Percentiles rank a stretch among this genome's conserved stretches.
Conservation (phyloP, 1,140 invertebrate species). For the Drosophila triauraria region DNA sequence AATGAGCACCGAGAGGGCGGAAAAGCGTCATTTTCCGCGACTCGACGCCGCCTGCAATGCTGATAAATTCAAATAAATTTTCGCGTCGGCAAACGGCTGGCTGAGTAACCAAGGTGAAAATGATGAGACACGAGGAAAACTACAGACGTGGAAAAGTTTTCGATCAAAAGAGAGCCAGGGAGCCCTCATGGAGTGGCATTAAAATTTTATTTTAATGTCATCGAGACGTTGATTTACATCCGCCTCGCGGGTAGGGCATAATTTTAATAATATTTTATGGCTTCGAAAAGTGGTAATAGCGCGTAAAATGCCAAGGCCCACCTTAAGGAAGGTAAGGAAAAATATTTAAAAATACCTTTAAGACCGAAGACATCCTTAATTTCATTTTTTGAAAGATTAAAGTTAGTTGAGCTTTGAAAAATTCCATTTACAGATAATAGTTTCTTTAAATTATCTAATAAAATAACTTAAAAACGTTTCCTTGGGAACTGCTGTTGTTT, state of each 20-base stretch:
- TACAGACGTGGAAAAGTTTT: constrained; percentile 69
- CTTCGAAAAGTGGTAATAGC: constrained; percentile 75
- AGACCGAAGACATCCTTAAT: no score
- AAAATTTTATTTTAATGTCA: constrained; percentile 85
- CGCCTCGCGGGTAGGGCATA: constrained; percentile 46
- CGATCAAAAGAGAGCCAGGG: constrained; percentile 59
- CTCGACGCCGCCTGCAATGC: constrained; percentile 36
- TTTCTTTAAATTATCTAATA: neutral
- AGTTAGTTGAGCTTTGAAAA: neutral
- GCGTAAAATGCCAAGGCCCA: constrained; percentile 58
- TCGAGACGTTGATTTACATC: constrained; percentile 84
- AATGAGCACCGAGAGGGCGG: constrained; percentile 54
- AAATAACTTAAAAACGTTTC: neutral
- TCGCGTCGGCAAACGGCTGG: neutral
- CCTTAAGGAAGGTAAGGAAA: neutral
- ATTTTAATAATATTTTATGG: constrained; percentile 85
- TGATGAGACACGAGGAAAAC: constrained; percentile 47
- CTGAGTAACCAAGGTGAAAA: constrained; percentile 84
- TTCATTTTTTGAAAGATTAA: neutral
- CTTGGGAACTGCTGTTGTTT: no score
- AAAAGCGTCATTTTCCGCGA: constrained; percentile 9
- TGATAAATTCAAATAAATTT: constrained; percentile 81
- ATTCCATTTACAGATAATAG: neutral
- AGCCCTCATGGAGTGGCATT: constrained; percentile 56
- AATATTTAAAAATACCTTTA: neutral